These are phyloP conservation scores for Cerastis leucographa DNA, from an alignment of 2,888 invertebrate species.

Conservation along the genomic window DNA sequence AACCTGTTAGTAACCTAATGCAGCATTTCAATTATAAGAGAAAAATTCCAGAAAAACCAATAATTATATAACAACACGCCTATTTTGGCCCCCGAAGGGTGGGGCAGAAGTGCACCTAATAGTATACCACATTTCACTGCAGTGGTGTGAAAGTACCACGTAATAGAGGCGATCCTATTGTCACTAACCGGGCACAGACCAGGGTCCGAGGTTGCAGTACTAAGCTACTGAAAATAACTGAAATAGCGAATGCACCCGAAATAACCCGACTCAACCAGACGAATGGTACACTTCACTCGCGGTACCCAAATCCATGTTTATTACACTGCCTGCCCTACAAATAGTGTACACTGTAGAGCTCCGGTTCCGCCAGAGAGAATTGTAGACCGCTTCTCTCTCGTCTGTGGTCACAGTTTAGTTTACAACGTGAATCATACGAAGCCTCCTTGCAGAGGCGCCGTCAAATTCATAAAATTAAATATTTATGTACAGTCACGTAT, in stretches of 20 bases:
- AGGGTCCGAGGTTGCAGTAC: neutral
- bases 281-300: constrained; percentile 64
- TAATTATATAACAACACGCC: neutral
- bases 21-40: neutral
- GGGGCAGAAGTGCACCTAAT: neutral
- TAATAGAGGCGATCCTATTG: neutral
- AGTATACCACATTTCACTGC: neutral
- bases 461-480: too few relatives aligned
- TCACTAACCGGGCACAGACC: neutral
- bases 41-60: neutral
- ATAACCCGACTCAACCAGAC: constrained; percentile 44
- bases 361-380: too few relatives aligned
- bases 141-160: neutral
- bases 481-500: too few relatives aligned
- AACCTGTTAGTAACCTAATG: neutral
- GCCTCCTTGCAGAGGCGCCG: too few relatives aligned
- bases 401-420: too few relatives aligned
- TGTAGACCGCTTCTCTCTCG: too few relatives aligned
- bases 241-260: constrained; percentile 32
- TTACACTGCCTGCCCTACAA: constrained; percentile 53
- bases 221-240: neutral
- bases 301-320: constrained; percentile 70
- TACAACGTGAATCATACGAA: too few relatives aligned
- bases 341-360: constrained; percentile 29
- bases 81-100: neutral